A percentile compares a stretch with the other conserved stretches of the same genome.
phyloP scores from a whole-genome alignment of 2,888 invertebrate genomes.

The Hololepta plana region DNA sequence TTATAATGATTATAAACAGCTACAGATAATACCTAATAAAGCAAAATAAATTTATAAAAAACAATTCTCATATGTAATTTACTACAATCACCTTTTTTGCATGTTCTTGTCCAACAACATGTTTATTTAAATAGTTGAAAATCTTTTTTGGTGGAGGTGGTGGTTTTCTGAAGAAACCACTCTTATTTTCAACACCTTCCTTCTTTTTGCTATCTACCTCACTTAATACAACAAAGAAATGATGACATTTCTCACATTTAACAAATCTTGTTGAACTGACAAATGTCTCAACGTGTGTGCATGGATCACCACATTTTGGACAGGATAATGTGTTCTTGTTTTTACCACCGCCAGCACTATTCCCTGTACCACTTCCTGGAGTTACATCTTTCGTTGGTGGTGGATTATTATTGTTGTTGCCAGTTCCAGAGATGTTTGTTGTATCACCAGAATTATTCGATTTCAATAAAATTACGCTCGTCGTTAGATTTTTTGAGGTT shows the following conservation, averaged over 20 bases:
- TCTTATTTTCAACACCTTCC: constrained; percentile 55
- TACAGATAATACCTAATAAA: constrained; percentile 61
- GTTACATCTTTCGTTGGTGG: constrained; percentile 13
- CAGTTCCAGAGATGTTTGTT: constrained; percentile 1
- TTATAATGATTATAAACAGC: constrained; percentile 99
- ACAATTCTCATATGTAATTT: constrained; percentile 1
- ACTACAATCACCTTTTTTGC: constrained; percentile 59
- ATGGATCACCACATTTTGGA: constrained; percentile 94
- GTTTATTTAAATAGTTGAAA: constrained; percentile 87
- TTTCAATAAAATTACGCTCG: constrained; percentile 19
- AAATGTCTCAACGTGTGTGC: constrained; percentile 92
- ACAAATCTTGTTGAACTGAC: constrained; percentile 94
- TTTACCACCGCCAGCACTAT: constrained; percentile 36
- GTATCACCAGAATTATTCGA: too few relatives aligned
- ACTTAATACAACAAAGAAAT: constrained; percentile 90
- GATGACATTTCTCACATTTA: constrained; percentile 95
- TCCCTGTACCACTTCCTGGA: constrained; percentile 9
- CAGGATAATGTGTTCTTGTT: constrained; percentile 71
- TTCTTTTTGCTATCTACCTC: constrained; percentile 86
- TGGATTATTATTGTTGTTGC: constrained; percentile 8
- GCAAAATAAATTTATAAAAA: background rate
- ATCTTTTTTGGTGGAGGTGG: constrained; percentile 96
- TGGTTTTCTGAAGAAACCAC: constrained; percentile 59
- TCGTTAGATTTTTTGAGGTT: constrained; percentile 15
- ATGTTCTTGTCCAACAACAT: constrained; percentile 92